Evolutionary conservation across 2,888 invertebrate genomes (phyloP).

Genomic region (Drosophila anomalipes): DNA sequence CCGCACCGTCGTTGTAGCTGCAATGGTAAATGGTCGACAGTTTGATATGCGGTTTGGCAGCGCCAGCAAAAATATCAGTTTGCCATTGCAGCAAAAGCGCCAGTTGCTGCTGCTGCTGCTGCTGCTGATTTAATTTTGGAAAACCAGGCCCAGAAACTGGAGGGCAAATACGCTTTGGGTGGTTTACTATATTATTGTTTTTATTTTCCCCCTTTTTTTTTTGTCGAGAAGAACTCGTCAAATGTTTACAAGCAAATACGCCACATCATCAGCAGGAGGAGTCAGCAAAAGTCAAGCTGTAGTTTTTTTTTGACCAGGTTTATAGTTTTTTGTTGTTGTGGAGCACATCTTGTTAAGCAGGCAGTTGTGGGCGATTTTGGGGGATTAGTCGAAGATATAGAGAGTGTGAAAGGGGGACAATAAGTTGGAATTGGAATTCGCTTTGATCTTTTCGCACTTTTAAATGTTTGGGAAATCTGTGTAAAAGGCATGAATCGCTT

Average conservation of each 20-base stretch:
- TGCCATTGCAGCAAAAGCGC: slow-evolving; percentile 51
- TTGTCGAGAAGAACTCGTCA: slow-evolving; percentile 60
- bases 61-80: slow-evolving; percentile 80
- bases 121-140: slow-evolving; percentile 69
- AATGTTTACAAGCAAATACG: slow-evolving; percentile 81
- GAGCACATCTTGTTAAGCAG: slow-evolving; percentile 63
- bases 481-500: slow-evolving; percentile 77
- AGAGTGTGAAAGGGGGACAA: slow-evolving; percentile 61
- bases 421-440: slow-evolving; percentile 76
- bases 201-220: slow-evolving; percentile 22
- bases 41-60: slow-evolving; percentile 79
- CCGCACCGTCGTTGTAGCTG: slow-evolving; percentile 72
- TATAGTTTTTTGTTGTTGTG: slow-evolving; percentile 42
- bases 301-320: slow-evolving; percentile 20
- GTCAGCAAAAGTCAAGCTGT: slow-evolving; percentile 39
- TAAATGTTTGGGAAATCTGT: slow-evolving; percentile 81
- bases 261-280: slow-evolving; percentile 70
- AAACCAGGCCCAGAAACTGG: slow-evolving; percentile 12
- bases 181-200: slow-evolving; percentile 25
- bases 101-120: slow-evolving; percentile 61
- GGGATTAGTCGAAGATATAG: slow-evolving; percentile 35
- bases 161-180: slow-evolving; percentile 21
- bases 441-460: slow-evolving; percentile 81
- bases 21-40: slow-evolving; percentile 78
- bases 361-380: slow-evolving; percentile 32